Evolutionary conservation across 1,140 invertebrate species (phyloP), one percentile per base, ranked within the genome.

Genomic region (Ceratitis capitata): DNA sequence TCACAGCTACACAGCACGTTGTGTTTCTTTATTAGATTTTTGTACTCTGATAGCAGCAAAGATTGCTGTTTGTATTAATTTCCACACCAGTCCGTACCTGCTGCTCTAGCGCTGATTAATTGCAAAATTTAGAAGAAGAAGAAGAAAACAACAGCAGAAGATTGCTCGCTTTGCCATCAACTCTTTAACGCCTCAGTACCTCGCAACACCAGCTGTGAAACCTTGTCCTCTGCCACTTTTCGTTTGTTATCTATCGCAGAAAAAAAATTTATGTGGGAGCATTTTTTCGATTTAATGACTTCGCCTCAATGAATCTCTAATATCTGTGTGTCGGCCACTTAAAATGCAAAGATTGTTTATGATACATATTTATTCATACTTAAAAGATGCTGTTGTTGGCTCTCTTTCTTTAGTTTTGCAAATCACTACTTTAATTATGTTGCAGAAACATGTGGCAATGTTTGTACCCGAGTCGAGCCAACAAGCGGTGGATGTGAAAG

Each of bases 151-250:
- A 42, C 7, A 74, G 12, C 3, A 47, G 26, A 45, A 78, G 4
- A 23, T 12, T n/a, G 16, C 23, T 23, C 42, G 23, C 19, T 45
- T 19, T 23, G n/a, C 39, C 12, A 78, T 32, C 69, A 78, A 32
- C 42, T 78, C 39, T 78, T 78, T 78, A 78, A 78, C 69, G 69
- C 69, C 69, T 78, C 69, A 78, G 69, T 78, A 45, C 69, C 39
- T 45, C 69, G n/a, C n/a, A 47, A n/a, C 69, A n/a, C 51, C 51
- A 45, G 7, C 69, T 47, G 69, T 45, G 23, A 47, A 78, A 78
- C 69, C 69, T 78, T 78, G 69, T 78, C 69, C 69, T 78, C 69
- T 10, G 69, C 6, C 14, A 45, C 39, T 45, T 45, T 78, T 45
- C 69, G 69, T 78, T 45, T 39, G 69, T 78, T 78, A 78, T 78